Evolutionary conservation across 2,113 vertebrate genomes (phyloP), one percentile per base, ranked within the genome.

Genomic region (Vidua macroura): DNA sequence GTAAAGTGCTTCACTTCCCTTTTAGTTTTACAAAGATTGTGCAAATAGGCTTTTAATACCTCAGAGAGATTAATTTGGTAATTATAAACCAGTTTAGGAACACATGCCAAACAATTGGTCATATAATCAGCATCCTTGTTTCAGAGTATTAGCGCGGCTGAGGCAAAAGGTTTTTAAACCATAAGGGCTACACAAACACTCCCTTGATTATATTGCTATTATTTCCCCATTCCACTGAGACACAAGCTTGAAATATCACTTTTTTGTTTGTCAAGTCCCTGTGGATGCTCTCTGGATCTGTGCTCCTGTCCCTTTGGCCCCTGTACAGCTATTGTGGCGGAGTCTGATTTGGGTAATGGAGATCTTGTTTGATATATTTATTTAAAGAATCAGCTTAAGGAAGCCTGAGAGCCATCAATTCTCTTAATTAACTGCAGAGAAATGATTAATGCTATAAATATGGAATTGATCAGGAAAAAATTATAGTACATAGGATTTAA

Each of bases 31-130:
- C 86, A 67, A 78, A 94, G 90, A 94, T 97, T 94, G 95, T 97
- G 96, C 96, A 98, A 98, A 98, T 97, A 96, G 82, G 93, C 92
- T 98, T 98, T 97, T 97, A 98, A 98, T 97, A 97, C 93, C 96
- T 97, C 90, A 77, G 95, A 94, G 93, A 98, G 96, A 97, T 98
- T 97, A 97, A 98, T 98, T 97, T 97, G 96, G 95, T 97, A 97
- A 98, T 98, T 98, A 98, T 91, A 97, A 98, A 91, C 91, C 95
- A 89, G 93, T 98, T 97, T 97, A 95, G 95, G 94, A 98, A 97
- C 94, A 96, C 88, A 69, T 79, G 84, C 94, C 97, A 97, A 97
- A 97, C 96, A 98, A 97, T 95, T 96, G 98, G 97, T 97, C 97
- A 96, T 87, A 93, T 90, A 96, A 96, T 97, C 96, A 95, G 84